A percentile compares a stretch with the other conserved stretches of the same genome.
Conservation (phyloP, 2,888 invertebrate genomes). For the Acanthacorydalis orientalis region DNA sequence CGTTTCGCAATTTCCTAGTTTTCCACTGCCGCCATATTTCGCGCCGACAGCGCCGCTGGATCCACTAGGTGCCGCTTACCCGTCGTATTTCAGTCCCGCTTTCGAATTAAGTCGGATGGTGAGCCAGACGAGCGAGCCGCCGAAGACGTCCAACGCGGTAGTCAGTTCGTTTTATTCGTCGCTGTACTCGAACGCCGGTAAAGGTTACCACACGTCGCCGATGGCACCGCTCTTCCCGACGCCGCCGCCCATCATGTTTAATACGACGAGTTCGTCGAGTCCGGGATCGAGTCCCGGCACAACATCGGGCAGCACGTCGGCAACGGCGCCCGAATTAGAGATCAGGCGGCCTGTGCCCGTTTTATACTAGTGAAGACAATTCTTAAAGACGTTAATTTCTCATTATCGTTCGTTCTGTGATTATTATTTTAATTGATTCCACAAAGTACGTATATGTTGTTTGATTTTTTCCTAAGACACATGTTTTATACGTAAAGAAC, state of each 20-base stretch:
- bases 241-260: slow-evolving; percentile 26
- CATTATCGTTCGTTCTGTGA: no score
- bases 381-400: no score
- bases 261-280: slow-evolving; percentile 25
- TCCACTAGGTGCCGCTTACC: slow-evolving; percentile 43
- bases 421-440: no score
- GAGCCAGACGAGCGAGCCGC: slow-evolving; percentile 17
- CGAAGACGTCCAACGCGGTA: slow-evolving; percentile 29
- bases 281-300: slow-evolving; percentile 25
- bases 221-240: slow-evolving; percentile 34
- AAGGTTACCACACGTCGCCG: slow-evolving; percentile 34
- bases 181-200: slow-evolving; percentile 34
- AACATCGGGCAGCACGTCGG: slow-evolving; percentile 11
- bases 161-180: slow-evolving; percentile 53
- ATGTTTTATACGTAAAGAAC: no score
- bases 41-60: slow-evolving; percentile 37
- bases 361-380: slow-evolving; percentile 35
- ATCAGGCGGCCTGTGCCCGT: slow-evolving; percentile 54
- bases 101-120: slow-evolving; percentile 28
- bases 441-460: no score
- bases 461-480: no score
- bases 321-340: slow-evolving; percentile 21
- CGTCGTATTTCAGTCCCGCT: slow-evolving; percentile 60
- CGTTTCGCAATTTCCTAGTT: slow-evolving; percentile 35
- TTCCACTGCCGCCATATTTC: slow-evolving; percentile 45